Base-by-base conservation (phyloP, 2,797 vertebrate species). In the Smutsia gigantea region DNA sequence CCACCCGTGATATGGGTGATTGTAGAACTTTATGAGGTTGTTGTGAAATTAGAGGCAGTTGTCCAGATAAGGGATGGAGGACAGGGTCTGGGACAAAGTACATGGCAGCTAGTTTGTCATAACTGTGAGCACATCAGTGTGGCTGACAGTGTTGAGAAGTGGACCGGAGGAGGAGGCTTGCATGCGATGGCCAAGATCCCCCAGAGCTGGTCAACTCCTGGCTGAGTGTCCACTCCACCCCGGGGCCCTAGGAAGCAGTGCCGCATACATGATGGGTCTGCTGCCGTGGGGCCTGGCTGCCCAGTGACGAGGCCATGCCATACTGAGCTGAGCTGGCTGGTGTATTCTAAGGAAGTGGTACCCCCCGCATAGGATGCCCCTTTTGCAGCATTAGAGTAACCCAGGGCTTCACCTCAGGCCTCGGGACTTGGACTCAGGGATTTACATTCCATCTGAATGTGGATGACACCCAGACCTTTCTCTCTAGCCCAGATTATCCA, bases 331-430 rank as follows among this genome's bases (percentile, higher is more conserved):
- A 0, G 4, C 4, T 0, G 69, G 14, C 31, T 57, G 46, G 0
- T 49, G 4, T 5, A 29, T 3, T 8, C 17, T 51, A 17, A 42
- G 34, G 74, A 27, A 53, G 66, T 23, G 29, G 25, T 4, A 39
- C 61, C 49, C 53, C 49, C 34, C 11, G 0, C 0, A 31, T 1
- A 7, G 4, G 23, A 25, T 5, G 1, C 71, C 17, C 5, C 25
- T 69, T 18, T 64, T 18, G 2, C 39, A 31, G 14, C 0, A 0
- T 19, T 0, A 31, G 64, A 23, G 31, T 1, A 4, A 29, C 42
- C 34, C 61, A 31, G 18, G 42, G 19, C 42, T 11, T 34, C 34
- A 4, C 39, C 9, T 8, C 1, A 4, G 39, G 66, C 46, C 46
- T 46, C 46, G 10, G 46, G 46, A 46, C 12, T 31, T 25, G 31